Evolutionary conservation across 1,140 invertebrate species (phyloP).

Genomic region (Thalassaphorura encarpata): DNA sequence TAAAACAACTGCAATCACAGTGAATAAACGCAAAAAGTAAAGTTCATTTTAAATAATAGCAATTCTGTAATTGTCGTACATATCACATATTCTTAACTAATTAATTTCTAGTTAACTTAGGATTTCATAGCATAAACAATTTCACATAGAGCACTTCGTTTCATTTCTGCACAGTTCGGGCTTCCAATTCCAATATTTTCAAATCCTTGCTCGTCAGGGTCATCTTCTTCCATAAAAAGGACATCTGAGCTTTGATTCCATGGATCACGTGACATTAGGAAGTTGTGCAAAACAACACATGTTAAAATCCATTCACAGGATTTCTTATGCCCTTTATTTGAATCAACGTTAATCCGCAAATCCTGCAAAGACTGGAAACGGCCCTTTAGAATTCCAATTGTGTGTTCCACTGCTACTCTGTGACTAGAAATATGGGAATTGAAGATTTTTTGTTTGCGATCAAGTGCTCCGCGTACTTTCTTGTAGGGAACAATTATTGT

Average conservation of each 20-base stretch:
- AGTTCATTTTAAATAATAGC: background rate
- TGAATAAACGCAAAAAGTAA: background rate
- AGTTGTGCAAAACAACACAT: background rate
- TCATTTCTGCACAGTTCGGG: background rate
- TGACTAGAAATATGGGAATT: constrained; percentile 8
- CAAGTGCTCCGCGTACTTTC: background rate
- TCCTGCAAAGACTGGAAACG: background rate
- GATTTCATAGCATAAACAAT: background rate
- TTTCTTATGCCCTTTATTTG: background rate
- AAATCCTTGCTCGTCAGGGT: too few relatives aligned
- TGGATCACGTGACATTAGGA: background rate
- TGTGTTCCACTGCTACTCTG: constrained; percentile 12
- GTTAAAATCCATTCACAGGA: background rate
- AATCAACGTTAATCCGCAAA: background rate
- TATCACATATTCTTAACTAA: background rate
- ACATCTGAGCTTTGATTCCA: background rate
- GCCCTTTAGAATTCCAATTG: constrained; percentile 9
- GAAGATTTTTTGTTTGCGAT: background rate
- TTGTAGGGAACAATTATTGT: constrained; percentile 7
- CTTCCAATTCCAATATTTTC: background rate
- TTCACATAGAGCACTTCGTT: background rate
- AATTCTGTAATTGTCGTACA: background rate
- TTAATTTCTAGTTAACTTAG: too few relatives aligned
- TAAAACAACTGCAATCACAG: too few relatives aligned
- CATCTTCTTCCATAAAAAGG: background rate